A percentile compares a stretch with the other conserved stretches of the same genome.
Conservation (phyloP, 2,113 vertebrate species). For the Bubo bubo region DNA sequence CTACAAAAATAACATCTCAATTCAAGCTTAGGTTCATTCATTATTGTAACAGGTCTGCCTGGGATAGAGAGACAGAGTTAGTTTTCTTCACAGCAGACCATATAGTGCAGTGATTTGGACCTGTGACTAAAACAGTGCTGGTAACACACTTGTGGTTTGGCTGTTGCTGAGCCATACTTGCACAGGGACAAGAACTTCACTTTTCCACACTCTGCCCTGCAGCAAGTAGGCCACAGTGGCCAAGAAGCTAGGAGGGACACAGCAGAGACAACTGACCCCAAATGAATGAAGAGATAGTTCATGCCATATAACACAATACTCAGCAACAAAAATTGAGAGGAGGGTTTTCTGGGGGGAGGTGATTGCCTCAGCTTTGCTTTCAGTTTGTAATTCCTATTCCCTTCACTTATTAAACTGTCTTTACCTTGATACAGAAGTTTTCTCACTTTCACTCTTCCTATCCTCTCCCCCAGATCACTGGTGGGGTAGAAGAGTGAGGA, state of each 20-base stretch:
- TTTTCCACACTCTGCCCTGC: not conserved
- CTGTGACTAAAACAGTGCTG: not conserved
- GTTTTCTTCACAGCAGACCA: not conserved
- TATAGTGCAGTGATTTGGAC: not conserved
- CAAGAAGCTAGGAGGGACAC: not conserved
- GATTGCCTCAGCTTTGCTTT: not conserved
- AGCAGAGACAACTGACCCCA: not conserved
- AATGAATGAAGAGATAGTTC: not conserved
- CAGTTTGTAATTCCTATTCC: not conserved
- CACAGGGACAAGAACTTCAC: not conserved
- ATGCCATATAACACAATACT: not conserved
- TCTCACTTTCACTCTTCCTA: not conserved
- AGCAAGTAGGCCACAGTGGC: not conserved
- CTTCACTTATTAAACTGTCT: not conserved
- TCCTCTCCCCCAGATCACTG: not conserved
- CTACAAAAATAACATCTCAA: not conserved
- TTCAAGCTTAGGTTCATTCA: not conserved
- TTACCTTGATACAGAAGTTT: not conserved
- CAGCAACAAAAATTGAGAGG: not conserved
- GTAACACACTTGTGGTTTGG: not conserved
- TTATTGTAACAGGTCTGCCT: not conserved
- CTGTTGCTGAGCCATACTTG: not conserved
- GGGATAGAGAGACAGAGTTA: not conserved
- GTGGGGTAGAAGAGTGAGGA: accelerated
- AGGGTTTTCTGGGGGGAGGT: not conserved